Base-by-base conservation (phyloP, 2,113 vertebrate species). In the Microtus oregoni region DNA sequence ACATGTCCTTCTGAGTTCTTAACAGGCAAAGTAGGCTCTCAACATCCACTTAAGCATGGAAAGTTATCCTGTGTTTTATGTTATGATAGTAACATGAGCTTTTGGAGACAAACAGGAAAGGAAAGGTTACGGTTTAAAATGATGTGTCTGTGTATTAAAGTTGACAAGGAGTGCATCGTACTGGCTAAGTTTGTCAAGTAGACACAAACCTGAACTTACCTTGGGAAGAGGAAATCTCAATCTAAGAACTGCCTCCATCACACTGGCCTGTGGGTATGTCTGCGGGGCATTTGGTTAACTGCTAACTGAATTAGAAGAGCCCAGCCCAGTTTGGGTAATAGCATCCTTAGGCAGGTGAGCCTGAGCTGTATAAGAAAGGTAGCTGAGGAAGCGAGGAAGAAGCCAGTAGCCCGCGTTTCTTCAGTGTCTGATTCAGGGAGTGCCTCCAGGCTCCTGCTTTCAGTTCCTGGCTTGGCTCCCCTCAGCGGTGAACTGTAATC, bases 1-100 rank as follows among this genome's bases (percentile, higher is more conserved):
- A 98, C 98, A 98, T 98, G 98, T 98, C 98, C 97, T 94, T 98
- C 98, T 97, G 97, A 98, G 97, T 98, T 98, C 98, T 98, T 96
- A 98, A 98, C 92, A 94, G 96, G 98, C 97, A 98, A 98, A 98
- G 96, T 96, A 97, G 98, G 96, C 98, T 98, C 97, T 97, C 98
- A 93, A 95, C 97, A 98, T 98, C 97, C 97, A 98, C 97, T 98
- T 98, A 98, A 98, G 98, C 98, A 98, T 98, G 98, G 41, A 77
- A 28, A 30, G 73, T 41, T 44, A 75, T 77, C 44, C 75, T 47
- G 12, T 77, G 75, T 44, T 77, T 77, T 77, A 28, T 77, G 12
- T 14, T 47, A 28, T 76, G 26, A 3, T 47, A 77, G 41, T 28
- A 77, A 77, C 24, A 28, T 30, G 41, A 47, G 75, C 15, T 47